Evolutionary conservation across 2,113 vertebrate species (phyloP).

Genomic region (Silurus meridionalis): DNA sequence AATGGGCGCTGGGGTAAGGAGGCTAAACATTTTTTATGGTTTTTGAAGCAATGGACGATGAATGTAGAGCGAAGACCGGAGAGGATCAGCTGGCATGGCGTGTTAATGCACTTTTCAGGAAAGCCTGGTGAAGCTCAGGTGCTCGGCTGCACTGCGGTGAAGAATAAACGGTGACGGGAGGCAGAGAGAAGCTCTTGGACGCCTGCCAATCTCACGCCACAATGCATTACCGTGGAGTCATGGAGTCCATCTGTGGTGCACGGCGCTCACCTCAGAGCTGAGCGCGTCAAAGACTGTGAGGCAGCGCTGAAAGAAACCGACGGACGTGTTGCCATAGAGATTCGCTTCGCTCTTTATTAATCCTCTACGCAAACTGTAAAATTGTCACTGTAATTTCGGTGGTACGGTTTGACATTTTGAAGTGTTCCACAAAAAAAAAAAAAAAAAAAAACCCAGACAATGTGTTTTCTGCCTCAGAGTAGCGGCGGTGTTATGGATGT

Average conservation of each 20-base stretch:
- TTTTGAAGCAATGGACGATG: slow-evolving; percentile 36
- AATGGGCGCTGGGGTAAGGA: slow-evolving; percentile 46
- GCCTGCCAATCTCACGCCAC: slow-evolving; percentile 49
- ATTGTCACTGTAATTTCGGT: not conserved
- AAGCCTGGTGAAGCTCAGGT: slow-evolving; percentile 57
- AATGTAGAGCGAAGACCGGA: slow-evolving; percentile 34
- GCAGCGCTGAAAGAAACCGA: not conserved
- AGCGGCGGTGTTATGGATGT: not conserved
- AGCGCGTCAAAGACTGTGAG: slow-evolving; percentile 24
- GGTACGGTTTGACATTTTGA: not conserved
- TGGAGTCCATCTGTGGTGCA: slow-evolving; percentile 38
- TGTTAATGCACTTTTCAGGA: not conserved
- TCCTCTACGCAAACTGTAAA: not conserved
- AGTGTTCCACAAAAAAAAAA: not conserved
- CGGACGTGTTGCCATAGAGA: slow-evolving; percentile 38
- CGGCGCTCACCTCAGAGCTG: slow-evolving; percentile 32
- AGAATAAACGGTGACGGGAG: slow-evolving; percentile 59
- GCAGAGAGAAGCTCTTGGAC: slow-evolving; percentile 52
- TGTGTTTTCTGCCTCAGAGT: not conserved
- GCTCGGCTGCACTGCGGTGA: slow-evolving; percentile 60
- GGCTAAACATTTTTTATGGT: slow-evolving; percentile 51
- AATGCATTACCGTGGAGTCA: slow-evolving; percentile 41
- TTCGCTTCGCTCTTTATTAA: slow-evolving; percentile 5
- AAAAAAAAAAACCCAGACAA: not conserved
- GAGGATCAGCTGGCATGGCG: slow-evolving; percentile 55